Percentiles rank a stretch among this genome's conserved stretches.
These are phyloP conservation scores for Anastatus disparis DNA, from an alignment of 1,140 invertebrate species.

Conservation along the genomic window DNA sequence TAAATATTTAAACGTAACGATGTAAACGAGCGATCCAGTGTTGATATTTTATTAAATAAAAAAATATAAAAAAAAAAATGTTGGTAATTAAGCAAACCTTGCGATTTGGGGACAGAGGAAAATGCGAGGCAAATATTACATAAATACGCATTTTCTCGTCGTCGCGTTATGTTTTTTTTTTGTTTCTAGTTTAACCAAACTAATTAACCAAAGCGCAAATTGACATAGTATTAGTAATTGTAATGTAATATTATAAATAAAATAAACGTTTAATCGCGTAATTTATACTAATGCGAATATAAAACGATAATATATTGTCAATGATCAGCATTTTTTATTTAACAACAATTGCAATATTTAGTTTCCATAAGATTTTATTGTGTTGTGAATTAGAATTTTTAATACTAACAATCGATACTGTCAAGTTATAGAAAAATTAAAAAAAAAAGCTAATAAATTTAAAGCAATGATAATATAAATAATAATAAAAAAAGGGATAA, in stretches of 20 bases:
- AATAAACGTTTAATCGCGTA: neutral
- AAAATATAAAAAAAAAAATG: neutral
- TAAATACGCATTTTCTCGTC: neutral
- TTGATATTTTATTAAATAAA: constrained; percentile 33
- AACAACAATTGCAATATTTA: no score
- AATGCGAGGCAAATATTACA: neutral
- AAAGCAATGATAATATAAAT: no score
- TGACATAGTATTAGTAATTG: constrained; percentile 4
- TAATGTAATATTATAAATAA: neutral
- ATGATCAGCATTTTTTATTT: no score
- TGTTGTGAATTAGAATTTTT: no score
- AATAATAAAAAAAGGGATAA: no score
- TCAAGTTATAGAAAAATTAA: no score
- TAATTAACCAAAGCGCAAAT: neutral
- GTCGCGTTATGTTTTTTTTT: neutral
- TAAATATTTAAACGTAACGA: no score
- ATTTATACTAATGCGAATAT: constrained; percentile 2
- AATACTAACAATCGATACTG: no score
- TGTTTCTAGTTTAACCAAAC: neutral
- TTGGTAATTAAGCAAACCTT: no score
- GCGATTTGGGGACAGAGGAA: neutral
- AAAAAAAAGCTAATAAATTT: no score
- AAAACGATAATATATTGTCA: no score
- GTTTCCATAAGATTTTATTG: no score
- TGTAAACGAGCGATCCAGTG: constrained; percentile 10